Percentiles rank a stretch among this genome's conserved stretches.
Conservation (phyloP, 2,113 vertebrate species). For the Poicephalus meyeri region DNA sequence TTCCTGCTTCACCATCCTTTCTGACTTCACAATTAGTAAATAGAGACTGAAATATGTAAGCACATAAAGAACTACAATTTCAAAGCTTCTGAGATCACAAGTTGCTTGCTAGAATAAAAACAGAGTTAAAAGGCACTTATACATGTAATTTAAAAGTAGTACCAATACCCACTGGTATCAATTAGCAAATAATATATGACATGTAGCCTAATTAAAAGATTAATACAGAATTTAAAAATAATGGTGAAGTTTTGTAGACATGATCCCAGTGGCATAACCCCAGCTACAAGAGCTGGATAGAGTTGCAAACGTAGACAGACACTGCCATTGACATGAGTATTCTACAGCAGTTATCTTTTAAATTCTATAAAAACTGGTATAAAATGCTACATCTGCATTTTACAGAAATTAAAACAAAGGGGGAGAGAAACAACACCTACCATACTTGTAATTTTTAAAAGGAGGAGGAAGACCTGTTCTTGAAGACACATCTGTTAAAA, state of each 20-base stretch:
- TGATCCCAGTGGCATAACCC: background rate
- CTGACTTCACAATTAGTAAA: constrained; percentile 62
- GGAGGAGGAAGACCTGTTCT: constrained; percentile 84
- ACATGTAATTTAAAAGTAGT: constrained; percentile 67
- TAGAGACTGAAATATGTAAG: constrained; percentile 54
- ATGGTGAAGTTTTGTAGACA: background rate
- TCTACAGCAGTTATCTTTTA: background rate
- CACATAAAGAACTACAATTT: constrained; percentile 27
- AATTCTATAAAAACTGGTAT: background rate
- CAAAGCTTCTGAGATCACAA: constrained; percentile 42
- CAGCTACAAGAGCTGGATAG: background rate
- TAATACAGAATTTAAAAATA: background rate
- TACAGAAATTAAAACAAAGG: background rate
- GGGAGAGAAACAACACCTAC: constrained; percentile 75
- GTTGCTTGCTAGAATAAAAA: constrained; percentile 37
- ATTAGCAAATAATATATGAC: constrained; percentile 50
- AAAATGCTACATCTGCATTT: background rate
- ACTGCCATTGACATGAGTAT: background rate
- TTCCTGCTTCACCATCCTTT: constrained; percentile 23
- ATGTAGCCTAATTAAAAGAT: constrained; percentile 2
- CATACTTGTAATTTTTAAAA: constrained; percentile 87
- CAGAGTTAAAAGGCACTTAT: constrained; percentile 52
- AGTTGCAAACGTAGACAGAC: background rate
- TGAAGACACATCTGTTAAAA: constrained; percentile 79
- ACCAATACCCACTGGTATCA: constrained; percentile 5